Conservation (phyloP, 2,113 vertebrate genomes). For the Nanger granti region DNA sequence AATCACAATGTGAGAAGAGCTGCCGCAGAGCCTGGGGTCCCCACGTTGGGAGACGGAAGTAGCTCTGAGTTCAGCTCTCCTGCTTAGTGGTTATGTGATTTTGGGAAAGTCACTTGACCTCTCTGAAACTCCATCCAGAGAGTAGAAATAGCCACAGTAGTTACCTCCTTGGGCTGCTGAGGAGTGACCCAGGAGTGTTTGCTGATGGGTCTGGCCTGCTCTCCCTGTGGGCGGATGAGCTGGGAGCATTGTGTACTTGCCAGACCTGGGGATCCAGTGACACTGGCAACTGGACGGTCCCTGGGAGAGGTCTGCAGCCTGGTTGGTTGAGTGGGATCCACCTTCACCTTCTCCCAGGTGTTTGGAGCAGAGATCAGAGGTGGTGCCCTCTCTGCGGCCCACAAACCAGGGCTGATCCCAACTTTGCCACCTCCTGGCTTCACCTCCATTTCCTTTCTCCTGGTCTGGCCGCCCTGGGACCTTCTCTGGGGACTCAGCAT, state of each 20-base stretch:
- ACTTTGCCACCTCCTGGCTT: neutral
- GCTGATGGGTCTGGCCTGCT: neutral
- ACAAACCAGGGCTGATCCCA: neutral
- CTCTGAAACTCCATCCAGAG: neutral
- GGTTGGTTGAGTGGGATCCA: too few species aligned
- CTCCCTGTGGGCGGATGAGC: neutral
- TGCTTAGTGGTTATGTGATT: neutral
- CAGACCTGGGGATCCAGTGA: neutral
- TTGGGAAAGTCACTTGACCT: neutral
- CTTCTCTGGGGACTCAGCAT: neutral
- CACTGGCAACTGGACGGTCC: rapidly evolving
- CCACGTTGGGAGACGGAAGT: rapidly evolving
- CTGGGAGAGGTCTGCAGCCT: neutral
- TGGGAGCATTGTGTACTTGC: rapidly evolving
- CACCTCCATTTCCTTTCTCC: neutral
- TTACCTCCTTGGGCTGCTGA: neutral
- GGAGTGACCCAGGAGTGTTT: neutral
- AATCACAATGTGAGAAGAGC: neutral
- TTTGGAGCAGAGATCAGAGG: neutral
- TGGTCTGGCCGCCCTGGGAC: neutral
- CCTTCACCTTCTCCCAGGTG: neutral
- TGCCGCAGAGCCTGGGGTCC: neutral
- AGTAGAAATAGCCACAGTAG: neutral
- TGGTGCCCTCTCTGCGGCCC: neutral
- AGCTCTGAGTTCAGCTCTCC: neutral